Base-by-base conservation (phyloP, 2,797 vertebrate genomes). In the Ctenosaura bakeri region DNA sequence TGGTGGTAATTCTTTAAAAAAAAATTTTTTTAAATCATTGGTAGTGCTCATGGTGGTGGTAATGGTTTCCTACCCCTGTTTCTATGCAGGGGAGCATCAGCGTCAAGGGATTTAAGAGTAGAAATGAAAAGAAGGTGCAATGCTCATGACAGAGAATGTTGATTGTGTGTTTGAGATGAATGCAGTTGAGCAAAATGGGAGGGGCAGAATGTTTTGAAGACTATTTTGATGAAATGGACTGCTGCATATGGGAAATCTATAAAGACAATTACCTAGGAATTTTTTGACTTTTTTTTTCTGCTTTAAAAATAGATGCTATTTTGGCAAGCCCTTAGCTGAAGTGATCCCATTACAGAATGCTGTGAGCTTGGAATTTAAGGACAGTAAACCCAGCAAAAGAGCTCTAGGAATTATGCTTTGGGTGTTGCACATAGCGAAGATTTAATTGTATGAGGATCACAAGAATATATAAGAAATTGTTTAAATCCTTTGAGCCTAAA, bases 71-170 rank as follows among this genome's bases (percentile, higher is more conserved):
- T 24, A 32, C 86, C 14, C 3, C 46, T 35, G 46, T 62, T 38
- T 16, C 1, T 89, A 86, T 8, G 6, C 89, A 89, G 59, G 84
- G 83, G 90, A 87, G 77, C 90, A 76, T 89, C 9, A 1, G 24
- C 90, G 88, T 95, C 94, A 96, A 96, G 93, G 87, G 93, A 96
- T 95, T 95, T 93, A 92, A 96, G 93, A 92, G 87, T 89, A 87
- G 71, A 94, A 79, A 52, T 95, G 91, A 93, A 89, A 94, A 90
- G 95, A 90, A 88, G 93, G 87, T 74, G 76, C 89, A 94, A 54
- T 88, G 94, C 88, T 89, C 93, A 94, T 59, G 91, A 93, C 92
- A 86, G 95, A 94, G 95, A 89, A 97, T 91, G 96, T 96, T 94
- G 92, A 88, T 94, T 92, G 66, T 93, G 81, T 81, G 96, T 96